Evolutionary conservation across 1,140 invertebrate species (phyloP), one percentile per base, ranked within the genome.

Genomic region (Drosophila bipectinata): DNA sequence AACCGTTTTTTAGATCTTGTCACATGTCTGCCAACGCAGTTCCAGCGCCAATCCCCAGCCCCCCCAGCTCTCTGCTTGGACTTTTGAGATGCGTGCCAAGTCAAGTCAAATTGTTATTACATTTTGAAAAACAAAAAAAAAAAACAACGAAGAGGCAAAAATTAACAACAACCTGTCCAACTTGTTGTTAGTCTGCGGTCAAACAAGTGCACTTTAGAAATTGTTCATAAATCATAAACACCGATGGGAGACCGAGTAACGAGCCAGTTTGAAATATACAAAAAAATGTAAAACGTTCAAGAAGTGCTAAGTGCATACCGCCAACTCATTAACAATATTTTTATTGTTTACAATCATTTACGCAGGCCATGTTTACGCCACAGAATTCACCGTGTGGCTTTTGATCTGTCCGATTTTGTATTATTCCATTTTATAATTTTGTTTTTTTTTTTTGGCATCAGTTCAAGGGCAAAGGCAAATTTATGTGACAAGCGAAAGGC

Each of bases 171-270:
- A 87, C 84, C 59, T 63, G 83, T 88, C 76, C 84, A 64, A 88
- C 84, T 81, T 89, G 83, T 89, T 87, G 84, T 75, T 88, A 76
- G 82, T 78, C 81, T 81, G 83, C 84, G 83, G 83, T 89, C 83
- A 88, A 88, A 88, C 83, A 88, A 88, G 83, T 88, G 83, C 83
- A 88, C 83, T 88, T 88, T 88, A 88, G 79, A 89, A 88, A 88
- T 88, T 89, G 83, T 78, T 88, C 83, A 83, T 88, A 88, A 88
- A 88, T 88, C 84, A 89, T 84, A 84, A 83, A 77, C 63, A 61
- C 30, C 47, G 47, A 72, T 62, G 49, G 34, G 66, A 30, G 37
- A 54, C 45, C 41, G 45, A 41, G 47, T 48, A 79, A 72, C 80
- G 66, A 77, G 72, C 81, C 77, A 67, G 68, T 52, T 79, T 62